These are phyloP conservation scores for Drosophila triauraria DNA, from an alignment of 1,140 invertebrate species.

Conservation along the genomic window DNA sequence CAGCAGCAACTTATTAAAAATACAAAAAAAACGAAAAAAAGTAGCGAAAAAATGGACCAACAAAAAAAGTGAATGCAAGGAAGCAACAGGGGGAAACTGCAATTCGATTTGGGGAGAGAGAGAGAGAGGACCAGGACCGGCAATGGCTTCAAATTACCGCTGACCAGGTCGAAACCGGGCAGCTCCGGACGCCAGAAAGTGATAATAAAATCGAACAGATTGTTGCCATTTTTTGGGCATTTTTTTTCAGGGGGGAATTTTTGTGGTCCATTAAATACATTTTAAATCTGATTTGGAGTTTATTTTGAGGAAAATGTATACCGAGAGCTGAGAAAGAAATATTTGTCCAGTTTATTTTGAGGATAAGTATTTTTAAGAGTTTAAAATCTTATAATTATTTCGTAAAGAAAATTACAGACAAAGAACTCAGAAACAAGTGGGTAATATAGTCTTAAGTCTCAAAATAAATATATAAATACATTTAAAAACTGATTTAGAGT, in stretches of 20 bases:
- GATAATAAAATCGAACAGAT: constrained; percentile 25
- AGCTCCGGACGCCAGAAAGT: background rate
- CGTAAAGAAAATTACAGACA: too few relatives aligned
- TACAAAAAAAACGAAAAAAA: constrained; percentile 13
- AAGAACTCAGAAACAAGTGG: too few relatives aligned
- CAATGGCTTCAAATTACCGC: constrained; percentile 40
- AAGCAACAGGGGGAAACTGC: background rate
- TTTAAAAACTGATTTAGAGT: too few relatives aligned
- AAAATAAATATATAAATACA: too few relatives aligned
- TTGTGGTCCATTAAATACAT: background rate
- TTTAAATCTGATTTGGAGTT: background rate
- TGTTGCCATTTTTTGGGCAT: background rate
- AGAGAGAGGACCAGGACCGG: background rate
- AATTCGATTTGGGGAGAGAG: constrained; percentile 5
- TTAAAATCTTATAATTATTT: too few relatives aligned
- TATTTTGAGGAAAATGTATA: too few relatives aligned
- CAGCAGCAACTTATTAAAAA: constrained; percentile 53
- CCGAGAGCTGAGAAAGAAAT: too few relatives aligned
- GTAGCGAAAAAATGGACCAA: background rate
- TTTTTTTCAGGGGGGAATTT: too few relatives aligned
- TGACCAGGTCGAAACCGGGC: constrained; percentile 15
- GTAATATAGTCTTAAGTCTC: too few relatives aligned
- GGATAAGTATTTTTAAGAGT: too few relatives aligned
- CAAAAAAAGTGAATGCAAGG: background rate
- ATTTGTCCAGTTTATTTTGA: too few relatives aligned